phyloP scores from a whole-genome alignment of 2,888 invertebrate species.

The Lasioglossum lativentre region DNA sequence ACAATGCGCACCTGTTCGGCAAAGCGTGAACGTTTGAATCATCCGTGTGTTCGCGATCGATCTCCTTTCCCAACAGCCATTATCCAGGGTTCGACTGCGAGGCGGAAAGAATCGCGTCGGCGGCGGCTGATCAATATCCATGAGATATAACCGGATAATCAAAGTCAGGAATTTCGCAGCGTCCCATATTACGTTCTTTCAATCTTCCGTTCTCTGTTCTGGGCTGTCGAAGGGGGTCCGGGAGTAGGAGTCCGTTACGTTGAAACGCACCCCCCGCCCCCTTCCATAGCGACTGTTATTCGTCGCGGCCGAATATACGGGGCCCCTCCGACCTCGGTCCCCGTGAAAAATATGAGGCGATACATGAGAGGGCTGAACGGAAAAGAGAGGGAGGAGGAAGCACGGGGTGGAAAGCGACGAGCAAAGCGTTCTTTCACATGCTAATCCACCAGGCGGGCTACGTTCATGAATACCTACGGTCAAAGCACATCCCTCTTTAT shows the following conservation, averaged over 20 bases:
- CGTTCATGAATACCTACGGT: slow-evolving; percentile 83
- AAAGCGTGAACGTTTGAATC: slow-evolving; percentile 15
- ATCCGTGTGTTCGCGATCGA: slow-evolving; percentile 12
- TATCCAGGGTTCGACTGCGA: neutral
- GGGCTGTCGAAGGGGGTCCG: neutral
- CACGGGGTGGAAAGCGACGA: slow-evolving; percentile 76
- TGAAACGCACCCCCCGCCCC: slow-evolving; percentile 19
- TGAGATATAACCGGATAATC: slow-evolving; percentile 50
- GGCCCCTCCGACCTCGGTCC: slow-evolving; percentile 52
- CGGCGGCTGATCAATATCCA: slow-evolving; percentile 44
- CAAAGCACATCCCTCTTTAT: slow-evolving; percentile 77
- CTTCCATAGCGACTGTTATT: slow-evolving; percentile 29
- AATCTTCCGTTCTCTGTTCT: slow-evolving; percentile 15
- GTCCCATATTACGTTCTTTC: slow-evolving; percentile 42
- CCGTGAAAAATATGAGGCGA: slow-evolving; percentile 70
- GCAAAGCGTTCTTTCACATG: slow-evolving; percentile 84
- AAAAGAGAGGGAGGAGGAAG: slow-evolving; percentile 40
- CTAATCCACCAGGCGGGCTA: slow-evolving; percentile 81
- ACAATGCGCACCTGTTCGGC: slow-evolving; percentile 13
- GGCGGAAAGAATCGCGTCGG: slow-evolving; percentile 36
- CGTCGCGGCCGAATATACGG: slow-evolving; percentile 53
- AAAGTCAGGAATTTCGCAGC: slow-evolving; percentile 49
- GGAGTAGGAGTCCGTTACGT: neutral
- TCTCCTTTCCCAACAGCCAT: slow-evolving; percentile 9
- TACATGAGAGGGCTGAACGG: slow-evolving; percentile 54